Conservation (phyloP, 2,113 vertebrate species). For the Circaetus gallicus region DNA sequence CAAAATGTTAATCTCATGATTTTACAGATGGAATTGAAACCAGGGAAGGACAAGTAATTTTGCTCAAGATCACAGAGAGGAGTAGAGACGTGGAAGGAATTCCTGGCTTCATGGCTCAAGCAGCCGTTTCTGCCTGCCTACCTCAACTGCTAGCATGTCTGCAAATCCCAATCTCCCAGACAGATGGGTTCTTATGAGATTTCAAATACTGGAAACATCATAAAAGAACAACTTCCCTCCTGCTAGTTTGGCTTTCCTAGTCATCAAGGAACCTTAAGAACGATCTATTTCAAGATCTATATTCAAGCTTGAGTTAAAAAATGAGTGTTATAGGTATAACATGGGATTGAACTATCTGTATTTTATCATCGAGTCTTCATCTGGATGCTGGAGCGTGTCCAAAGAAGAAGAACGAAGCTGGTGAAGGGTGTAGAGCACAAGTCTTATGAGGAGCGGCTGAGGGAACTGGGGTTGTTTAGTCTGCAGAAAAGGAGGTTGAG, state of each 20-base stretch:
- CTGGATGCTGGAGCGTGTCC: neutral
- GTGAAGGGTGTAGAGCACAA: neutral
- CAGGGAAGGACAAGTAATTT: neutral
- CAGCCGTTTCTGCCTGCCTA: neutral
- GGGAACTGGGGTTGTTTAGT: neutral
- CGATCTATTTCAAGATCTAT: neutral
- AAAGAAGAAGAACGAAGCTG: accelerated
- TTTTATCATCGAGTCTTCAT: neutral
- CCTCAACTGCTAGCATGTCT: neutral
- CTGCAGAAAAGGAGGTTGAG: neutral
- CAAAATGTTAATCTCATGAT: neutral
- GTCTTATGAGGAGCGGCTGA: accelerated
- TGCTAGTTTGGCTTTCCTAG: neutral
- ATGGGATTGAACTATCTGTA: neutral
- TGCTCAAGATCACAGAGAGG: neutral
- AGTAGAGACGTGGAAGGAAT: neutral
- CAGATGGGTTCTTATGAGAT: neutral
- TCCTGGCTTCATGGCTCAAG: neutral
- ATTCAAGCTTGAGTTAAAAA: neutral
- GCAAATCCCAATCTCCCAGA: neutral
- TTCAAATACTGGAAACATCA: neutral
- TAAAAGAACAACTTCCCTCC: neutral
- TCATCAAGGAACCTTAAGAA: neutral
- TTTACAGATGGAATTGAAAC: neutral
- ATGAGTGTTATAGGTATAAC: neutral